Conservation (phyloP, 1,140 invertebrate genomes). For the Apis cerana region DNA sequence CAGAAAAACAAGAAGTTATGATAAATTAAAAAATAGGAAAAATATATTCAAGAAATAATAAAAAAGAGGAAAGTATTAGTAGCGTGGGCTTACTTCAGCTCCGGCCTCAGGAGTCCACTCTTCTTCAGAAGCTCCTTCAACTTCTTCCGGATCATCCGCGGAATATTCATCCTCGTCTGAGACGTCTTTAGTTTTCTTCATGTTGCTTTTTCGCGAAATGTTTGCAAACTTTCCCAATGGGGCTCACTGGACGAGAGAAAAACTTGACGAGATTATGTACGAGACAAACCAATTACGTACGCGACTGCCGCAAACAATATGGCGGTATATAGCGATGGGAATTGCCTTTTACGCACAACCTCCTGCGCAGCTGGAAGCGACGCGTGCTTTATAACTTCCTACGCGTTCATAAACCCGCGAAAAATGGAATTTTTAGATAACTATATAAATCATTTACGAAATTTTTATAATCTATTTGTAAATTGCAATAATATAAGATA, state of each 20-base stretch:
- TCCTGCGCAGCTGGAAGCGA: constrained; percentile 64
- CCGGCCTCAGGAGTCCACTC: constrained; percentile 77
- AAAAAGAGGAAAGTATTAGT: constrained; percentile 33
- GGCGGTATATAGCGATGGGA: constrained; percentile 60
- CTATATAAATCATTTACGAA: not conserved
- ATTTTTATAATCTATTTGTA: too few relatives aligned
- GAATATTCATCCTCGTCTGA: constrained; percentile 80
- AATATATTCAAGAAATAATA: not conserved
- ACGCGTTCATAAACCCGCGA: constrained; percentile 31
- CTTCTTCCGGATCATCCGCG: constrained; percentile 79
- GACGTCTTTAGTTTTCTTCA: constrained; percentile 79
- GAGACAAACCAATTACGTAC: constrained; percentile 54
- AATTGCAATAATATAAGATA: not conserved
- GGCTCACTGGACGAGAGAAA: constrained; percentile 36
- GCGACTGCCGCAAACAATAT: constrained; percentile 74
- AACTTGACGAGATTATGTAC: constrained; percentile 25
- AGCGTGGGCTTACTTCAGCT: constrained; percentile 71
- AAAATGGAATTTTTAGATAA: not conserved
- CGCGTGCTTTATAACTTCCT: constrained; percentile 51
- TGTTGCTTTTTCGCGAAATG: constrained; percentile 79
- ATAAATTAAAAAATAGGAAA: not conserved
- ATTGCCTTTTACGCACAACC: constrained; percentile 45
- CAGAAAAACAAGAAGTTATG: not conserved
- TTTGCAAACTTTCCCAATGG: constrained; percentile 59
- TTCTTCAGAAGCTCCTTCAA: constrained; percentile 78